These are phyloP conservation scores for Microplitis deprimator DNA, from an alignment of 2,888 invertebrate genomes.

Conservation along the genomic window DNA sequence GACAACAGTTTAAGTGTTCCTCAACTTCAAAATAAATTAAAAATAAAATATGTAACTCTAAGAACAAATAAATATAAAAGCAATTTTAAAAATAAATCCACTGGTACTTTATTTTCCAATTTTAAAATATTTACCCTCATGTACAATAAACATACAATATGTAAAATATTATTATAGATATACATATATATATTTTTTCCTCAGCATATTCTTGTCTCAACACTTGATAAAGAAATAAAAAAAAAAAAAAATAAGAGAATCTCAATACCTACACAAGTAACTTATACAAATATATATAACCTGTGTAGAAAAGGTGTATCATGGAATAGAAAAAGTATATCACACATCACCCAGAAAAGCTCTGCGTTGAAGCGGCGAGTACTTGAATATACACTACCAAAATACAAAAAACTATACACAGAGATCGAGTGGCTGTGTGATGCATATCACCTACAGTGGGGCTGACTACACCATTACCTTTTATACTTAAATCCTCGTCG, in stretches of 20 bases:
- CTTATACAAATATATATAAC: neutral
- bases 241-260: neutral
- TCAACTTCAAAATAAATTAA: no score
- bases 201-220: neutral
- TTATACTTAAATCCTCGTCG: neutral
- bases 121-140: no score
- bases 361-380: constrained; percentile 25
- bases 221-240: neutral
- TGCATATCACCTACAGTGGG: constrained; percentile 11
- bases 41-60: no score
- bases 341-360: constrained; percentile 38
- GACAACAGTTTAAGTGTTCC: no score
- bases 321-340: constrained; percentile 26
- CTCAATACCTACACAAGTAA: neutral
- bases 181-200: neutral
- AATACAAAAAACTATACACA: neutral
- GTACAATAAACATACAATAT: no score
- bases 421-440: constrained; percentile 1
- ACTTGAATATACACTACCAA: constrained; percentile 19
- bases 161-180: no score
- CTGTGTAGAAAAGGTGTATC: neutral
- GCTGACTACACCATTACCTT: constrained; percentile 8
- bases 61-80: no score
- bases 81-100: no score
- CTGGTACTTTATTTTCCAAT: no score